Conservation (phyloP, 2,113 vertebrate species). For the Rousettus leschenaultii region DNA sequence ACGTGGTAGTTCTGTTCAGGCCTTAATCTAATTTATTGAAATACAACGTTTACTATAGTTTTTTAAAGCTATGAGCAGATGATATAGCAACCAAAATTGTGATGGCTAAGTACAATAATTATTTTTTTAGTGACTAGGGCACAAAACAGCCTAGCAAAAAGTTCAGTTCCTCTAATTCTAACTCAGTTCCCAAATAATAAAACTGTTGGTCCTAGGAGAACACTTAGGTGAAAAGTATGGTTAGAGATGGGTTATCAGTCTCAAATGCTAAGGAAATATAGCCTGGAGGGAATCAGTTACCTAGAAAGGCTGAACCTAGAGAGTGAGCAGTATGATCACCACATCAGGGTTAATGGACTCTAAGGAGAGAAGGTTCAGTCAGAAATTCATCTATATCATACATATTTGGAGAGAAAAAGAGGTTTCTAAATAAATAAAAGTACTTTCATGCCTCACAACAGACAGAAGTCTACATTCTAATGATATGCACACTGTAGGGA, state of each 20-base stretch:
- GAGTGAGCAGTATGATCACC: background rate
- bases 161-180: background rate
- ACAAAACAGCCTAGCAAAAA: background rate
- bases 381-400: background rate
- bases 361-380: background rate
- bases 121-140: background rate
- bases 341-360: background rate
- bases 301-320: background rate
- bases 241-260: background rate
- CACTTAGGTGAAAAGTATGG: background rate
- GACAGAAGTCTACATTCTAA: background rate
- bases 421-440: slow-evolving; percentile 15
- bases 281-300: background rate
- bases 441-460: background rate
- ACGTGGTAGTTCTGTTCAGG: background rate
- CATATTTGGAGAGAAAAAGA: background rate
- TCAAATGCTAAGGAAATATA: slow-evolving; percentile 20
- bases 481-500: background rate
- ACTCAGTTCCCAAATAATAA: slow-evolving; percentile 5
- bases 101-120: background rate
- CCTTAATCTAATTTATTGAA: background rate
- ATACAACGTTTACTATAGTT: background rate
- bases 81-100: background rate
- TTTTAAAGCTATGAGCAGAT: background rate
- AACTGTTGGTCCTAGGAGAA: background rate